Evolutionary conservation across 2,797 vertebrate species (phyloP).

Genomic region (Atherinosoma microstoma): DNA sequence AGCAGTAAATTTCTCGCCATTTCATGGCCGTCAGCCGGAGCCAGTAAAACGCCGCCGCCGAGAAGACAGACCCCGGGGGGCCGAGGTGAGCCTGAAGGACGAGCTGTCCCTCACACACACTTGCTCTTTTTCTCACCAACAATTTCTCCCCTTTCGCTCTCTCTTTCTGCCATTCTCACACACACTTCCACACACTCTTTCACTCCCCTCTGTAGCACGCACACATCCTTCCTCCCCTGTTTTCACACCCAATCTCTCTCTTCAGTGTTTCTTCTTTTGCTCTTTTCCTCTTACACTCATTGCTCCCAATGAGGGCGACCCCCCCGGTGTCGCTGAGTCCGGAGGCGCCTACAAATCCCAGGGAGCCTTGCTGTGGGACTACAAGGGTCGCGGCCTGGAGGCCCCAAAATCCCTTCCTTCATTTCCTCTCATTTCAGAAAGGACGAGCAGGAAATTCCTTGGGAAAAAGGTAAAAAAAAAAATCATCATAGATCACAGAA

Average conservation of each 20-base stretch:
- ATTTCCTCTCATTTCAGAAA: constrained; percentile 74
- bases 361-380: constrained; percentile 61
- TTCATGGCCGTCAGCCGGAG: constrained; percentile 70
- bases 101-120: constrained; percentile 68
- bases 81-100: constrained; percentile 79
- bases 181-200: constrained; percentile 29
- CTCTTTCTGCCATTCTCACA: constrained; percentile 50
- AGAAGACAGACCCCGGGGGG: constrained; percentile 70
- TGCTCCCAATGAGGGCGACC: constrained; percentile 34
- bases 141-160: constrained; percentile 41
- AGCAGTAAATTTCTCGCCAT: constrained; percentile 71
- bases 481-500: constrained; percentile 54
- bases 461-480: constrained; percentile 43
- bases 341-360: constrained; percentile 72
- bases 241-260: constrained; percentile 55
- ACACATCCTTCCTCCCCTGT: constrained; percentile 20
- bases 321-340: constrained; percentile 56
- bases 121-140: constrained; percentile 64
- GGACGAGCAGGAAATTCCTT: constrained; percentile 63
- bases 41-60: constrained; percentile 64
- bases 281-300: constrained; percentile 45
- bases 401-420: constrained; percentile 74
- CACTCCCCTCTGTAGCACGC: constrained; percentile 23
- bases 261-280: constrained; percentile 49
- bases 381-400: constrained; percentile 46